Evolutionary conservation across 1,140 invertebrate genomes (phyloP), one percentile per base, ranked within the genome.

Genomic region (Agrilus planipennis): DNA sequence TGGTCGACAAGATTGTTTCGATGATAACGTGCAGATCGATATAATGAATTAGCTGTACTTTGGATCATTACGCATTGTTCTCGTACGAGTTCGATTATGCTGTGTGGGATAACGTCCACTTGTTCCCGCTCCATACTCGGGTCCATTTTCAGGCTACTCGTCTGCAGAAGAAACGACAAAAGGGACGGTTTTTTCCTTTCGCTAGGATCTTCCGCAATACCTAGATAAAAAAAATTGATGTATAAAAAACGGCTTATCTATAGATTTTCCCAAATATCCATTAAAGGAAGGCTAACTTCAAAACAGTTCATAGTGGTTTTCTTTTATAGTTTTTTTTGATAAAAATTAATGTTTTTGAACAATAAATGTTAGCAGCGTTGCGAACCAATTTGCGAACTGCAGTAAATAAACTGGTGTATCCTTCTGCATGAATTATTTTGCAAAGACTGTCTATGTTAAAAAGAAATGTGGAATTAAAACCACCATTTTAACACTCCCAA

Each of bases 1-100:
- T 55, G 2, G 10, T 55, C 44, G 14, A 34, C 58, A 55, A 52
- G 60, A 45, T 39, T 59, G 12, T 7, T 9, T 43, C 36, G 60
- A 56, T 63, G 47, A 49, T 70, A 74, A 6, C 70, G 65, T 0
- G 82, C 73, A 0, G 80, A 79, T 18, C 79, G 65, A 41, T 74
- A 77, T 21, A 86, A 62, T 23, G 82, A 77, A 49, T 76, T 82
- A 14, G 72, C 74, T 2, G 76, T 74, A 46, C 73, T 82, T 43
- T 80, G 78, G 14, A 83, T 71, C 14, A 81, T 75, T n/a, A 84
- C 70, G 58, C 83, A 84, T 61, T 89, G 86, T 51, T 84, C 82
- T 34, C 86, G 69, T 30, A 94, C 62, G 44, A 90, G 65, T 52
- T 87, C 80, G 37, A 91, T 72, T 30, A 92, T 69, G 41, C 58